These are phyloP conservation scores for Hypsibius dujardini DNA, from an alignment of 1,140 invertebrate species.

Conservation along the genomic window DNA sequence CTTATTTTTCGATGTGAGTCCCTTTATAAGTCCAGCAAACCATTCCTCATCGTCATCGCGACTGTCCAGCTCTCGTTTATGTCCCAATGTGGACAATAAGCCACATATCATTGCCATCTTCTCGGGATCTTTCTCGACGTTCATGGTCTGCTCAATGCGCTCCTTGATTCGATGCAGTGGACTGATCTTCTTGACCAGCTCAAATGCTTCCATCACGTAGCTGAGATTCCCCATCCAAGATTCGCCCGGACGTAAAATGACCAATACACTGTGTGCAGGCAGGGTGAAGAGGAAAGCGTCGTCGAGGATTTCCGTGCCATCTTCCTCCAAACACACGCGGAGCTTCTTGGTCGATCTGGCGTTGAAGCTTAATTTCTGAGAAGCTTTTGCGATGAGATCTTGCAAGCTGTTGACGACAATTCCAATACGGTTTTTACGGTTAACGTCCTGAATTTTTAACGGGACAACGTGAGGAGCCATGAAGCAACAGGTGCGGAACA, in stretches of 20 bases:
- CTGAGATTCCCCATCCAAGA: conserved; percentile 26
- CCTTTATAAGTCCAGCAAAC: conserved; percentile 31
- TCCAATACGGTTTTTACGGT: conserved; percentile 25
- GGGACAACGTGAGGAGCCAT: too few species aligned
- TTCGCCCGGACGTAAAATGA: conserved; percentile 28
- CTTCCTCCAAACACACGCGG: conserved; percentile 29
- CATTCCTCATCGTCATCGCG: conserved; percentile 30
- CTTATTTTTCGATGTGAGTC: conserved; percentile 28
- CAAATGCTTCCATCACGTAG: conserved; percentile 23
- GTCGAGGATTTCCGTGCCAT: conserved; percentile 27
- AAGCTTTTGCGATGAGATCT: conserved; percentile 28
- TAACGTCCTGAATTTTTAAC: conserved; percentile 28
- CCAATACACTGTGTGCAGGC: conserved; percentile 29
- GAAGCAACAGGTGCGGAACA: too few species aligned
- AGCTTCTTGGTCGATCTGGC: conserved; percentile 23
- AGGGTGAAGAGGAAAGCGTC: conserved; percentile 28
- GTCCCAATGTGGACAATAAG: neutral
- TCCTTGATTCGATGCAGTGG: neutral
- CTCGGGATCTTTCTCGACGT: neutral
- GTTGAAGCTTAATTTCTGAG: conserved; percentile 26
- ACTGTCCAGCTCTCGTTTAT: conserved; percentile 25
- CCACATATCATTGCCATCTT: neutral
- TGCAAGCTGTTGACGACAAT: conserved; percentile 26
- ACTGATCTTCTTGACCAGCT: conserved; percentile 20
- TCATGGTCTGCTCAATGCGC: neutral